Percentiles rank a stretch among this genome's conserved stretches.
Evolutionary conservation across 2,113 vertebrate species (phyloP).

Genomic region (Cranoglanis bouderius): DNA sequence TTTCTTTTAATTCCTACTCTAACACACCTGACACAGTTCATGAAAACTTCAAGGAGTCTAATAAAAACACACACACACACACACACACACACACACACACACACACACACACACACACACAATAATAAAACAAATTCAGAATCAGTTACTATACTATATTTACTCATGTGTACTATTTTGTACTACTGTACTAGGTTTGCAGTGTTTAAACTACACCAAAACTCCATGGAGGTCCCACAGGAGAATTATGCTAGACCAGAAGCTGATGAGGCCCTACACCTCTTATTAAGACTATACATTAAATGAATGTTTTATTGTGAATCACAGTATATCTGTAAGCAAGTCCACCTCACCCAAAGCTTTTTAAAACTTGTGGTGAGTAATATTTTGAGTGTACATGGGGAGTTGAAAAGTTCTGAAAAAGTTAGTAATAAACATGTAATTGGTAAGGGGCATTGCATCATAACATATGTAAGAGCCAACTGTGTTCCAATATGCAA

Average conservation of each 20-base stretch:
- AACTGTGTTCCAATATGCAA: neutral
- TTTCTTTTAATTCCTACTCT: neutral
- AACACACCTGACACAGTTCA: neutral
- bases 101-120: no score
- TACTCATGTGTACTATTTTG: neutral
- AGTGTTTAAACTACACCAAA: neutral
- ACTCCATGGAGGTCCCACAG: neutral
- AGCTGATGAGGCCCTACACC: neutral
- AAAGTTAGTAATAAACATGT: neutral
- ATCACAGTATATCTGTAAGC: neutral
- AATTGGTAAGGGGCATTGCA: neutral
- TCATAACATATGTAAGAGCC: neutral
- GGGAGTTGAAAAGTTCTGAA: neutral
- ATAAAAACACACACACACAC: neutral
- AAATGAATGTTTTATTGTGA: neutral
- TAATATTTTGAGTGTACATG: neutral
- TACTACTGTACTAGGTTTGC: neutral
- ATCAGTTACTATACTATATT: neutral
- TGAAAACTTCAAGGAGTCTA: neutral
- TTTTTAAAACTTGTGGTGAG: neutral
- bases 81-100: no score
- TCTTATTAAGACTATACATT: neutral
- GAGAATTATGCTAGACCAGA: neutral
- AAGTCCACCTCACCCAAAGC: neutral
- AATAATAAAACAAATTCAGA: neutral